phyloP scores from a whole-genome alignment of 2,888 invertebrate species.

The Timandra comae region DNA sequence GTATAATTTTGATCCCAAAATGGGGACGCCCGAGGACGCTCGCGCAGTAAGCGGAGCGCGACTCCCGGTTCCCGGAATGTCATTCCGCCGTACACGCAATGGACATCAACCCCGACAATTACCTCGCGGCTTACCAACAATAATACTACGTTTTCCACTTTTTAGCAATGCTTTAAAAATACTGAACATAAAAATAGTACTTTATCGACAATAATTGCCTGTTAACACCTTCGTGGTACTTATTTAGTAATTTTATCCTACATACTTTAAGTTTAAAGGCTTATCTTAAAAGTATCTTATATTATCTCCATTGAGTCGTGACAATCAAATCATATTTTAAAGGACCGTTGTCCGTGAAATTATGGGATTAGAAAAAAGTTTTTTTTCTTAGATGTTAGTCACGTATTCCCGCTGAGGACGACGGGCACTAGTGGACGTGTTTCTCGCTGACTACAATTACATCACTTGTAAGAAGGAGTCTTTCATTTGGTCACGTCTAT shows the following conservation, averaged over 20 bases:
- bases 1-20: not conserved
- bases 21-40: slow-evolving; percentile 24
- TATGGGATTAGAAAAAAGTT: too few species aligned
- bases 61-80: slow-evolving; percentile 53
- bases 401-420: slow-evolving; percentile 10
- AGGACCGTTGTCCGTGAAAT: too few species aligned
- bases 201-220: too few species aligned
- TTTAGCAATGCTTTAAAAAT: too few species aligned
- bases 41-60: slow-evolving; percentile 33
- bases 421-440: slow-evolving; percentile 7
- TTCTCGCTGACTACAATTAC: slow-evolving; percentile 13
- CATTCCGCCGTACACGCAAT: slow-evolving; percentile 34
- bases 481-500: slow-evolving; percentile 25
- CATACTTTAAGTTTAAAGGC: too few species aligned
- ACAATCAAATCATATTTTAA: too few species aligned
- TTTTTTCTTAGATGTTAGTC: slow-evolving; percentile 2
- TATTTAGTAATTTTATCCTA: too few species aligned
- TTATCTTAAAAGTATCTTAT: too few species aligned
- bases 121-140: slow-evolving; percentile 1
- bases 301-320: too few species aligned
- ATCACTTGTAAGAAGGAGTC: slow-evolving; percentile 12
- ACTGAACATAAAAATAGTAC: too few species aligned
- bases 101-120: slow-evolving; percentile 16
- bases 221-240: too few species aligned
- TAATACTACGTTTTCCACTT: too few species aligned